Evolutionary conservation across 2,888 invertebrate genomes (phyloP).

Genomic region (Pterostichus madidus): DNA sequence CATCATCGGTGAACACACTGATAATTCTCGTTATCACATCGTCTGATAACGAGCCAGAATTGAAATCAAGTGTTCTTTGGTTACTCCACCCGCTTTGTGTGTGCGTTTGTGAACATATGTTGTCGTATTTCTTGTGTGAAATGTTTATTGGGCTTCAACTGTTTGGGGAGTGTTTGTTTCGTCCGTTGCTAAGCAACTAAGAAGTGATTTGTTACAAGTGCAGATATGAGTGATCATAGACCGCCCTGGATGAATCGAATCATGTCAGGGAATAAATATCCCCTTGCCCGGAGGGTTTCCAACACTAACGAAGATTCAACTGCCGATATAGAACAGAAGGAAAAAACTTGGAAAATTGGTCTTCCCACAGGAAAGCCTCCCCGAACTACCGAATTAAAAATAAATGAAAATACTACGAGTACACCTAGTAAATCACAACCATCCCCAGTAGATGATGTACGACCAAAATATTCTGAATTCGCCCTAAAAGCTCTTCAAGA

Average conservation of each 20-base stretch:
- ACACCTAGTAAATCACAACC: constrained; percentile 2
- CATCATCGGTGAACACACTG: constrained; percentile 9
- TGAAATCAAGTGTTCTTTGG: not conserved
- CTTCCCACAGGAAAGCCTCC: not conserved
- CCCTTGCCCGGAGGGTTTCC: constrained; percentile 42
- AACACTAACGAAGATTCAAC: constrained; percentile 6
- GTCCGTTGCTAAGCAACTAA: not conserved
- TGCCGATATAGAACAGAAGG: not conserved
- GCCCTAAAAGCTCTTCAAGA: constrained; percentile 68
- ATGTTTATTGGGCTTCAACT: not conserved
- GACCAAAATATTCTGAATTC: constrained; percentile 53
- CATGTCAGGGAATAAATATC: constrained; percentile 51
- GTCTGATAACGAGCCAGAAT: constrained; percentile 16
- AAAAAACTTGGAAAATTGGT: not conserved
- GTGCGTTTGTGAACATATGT: constrained; percentile 44
- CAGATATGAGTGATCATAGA: constrained; percentile 42
- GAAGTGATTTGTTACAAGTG: constrained; percentile 12
- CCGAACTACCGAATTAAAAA: not conserved
- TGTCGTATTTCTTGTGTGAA: constrained; percentile 5
- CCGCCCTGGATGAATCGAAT: constrained; percentile 25
- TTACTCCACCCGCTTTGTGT: constrained; percentile 41
- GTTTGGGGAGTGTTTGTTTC: constrained; percentile 3
- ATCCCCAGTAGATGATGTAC: constrained; percentile 18
- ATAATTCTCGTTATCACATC: constrained; percentile 29
- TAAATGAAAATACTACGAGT: not conserved